phyloP scores from a whole-genome alignment of 1,140 invertebrate genomes.

The Nymphalis io region DNA sequence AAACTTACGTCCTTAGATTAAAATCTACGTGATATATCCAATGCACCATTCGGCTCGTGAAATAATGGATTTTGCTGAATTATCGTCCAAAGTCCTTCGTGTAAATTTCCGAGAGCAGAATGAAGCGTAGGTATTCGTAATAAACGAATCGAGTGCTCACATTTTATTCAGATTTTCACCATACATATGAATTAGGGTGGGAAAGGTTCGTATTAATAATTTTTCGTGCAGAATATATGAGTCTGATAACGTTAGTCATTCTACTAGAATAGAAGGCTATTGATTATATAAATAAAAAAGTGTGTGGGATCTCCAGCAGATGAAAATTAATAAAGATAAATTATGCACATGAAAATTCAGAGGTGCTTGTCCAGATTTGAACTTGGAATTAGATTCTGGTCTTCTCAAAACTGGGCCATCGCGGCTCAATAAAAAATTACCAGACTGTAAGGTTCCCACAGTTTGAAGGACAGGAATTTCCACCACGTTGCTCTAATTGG shows the following conservation, averaged over 20 bases:
- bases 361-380: too few relatives aligned
- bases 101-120: constrained; percentile 29
- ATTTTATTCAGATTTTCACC: constrained; percentile 34
- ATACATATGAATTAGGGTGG: constrained; percentile 34
- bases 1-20: neutral
- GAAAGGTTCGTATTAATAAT: neutral
- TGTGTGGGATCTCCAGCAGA: too few relatives aligned
- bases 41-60: too few relatives aligned
- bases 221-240: constrained; percentile 6
- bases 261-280: neutral
- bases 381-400: too few relatives aligned
- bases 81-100: constrained; percentile 27
- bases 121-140: constrained; percentile 33
- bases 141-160: constrained; percentile 33
- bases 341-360: too few relatives aligned
- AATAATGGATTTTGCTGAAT: constrained; percentile 22
- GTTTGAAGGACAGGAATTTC: too few relatives aligned
- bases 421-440: too few relatives aligned
- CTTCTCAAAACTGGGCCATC: too few relatives aligned
- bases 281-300: too few relatives aligned
- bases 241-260: neutral
- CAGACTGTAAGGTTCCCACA: too few relatives aligned
- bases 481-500: too few relatives aligned
- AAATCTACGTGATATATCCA: constrained; percentile 23
- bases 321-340: too few relatives aligned